phyloP scores from a whole-genome alignment of 2,113 vertebrate species.

The Aptenodytes patagonicus region DNA sequence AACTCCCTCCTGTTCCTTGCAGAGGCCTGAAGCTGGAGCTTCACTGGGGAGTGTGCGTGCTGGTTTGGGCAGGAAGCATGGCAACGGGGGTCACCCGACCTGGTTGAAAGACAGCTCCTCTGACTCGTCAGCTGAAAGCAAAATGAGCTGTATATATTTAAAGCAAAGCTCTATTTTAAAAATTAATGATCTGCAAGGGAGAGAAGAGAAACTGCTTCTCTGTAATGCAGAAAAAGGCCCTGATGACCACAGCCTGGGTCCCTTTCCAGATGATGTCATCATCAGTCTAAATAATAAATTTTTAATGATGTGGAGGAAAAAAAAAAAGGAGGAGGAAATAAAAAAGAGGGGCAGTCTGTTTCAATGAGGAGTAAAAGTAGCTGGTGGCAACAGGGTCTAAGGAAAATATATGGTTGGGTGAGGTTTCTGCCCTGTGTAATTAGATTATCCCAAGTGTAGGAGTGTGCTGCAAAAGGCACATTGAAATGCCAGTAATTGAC shows the following conservation, averaged over 20 bases:
- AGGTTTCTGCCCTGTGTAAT: conserved; percentile 55
- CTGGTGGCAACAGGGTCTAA: conserved; percentile 55
- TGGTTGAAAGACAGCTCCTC: conserved; percentile 66
- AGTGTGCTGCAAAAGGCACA: conserved; percentile 50
- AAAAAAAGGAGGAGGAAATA: not conserved
- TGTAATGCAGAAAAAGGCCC: conserved; percentile 73
- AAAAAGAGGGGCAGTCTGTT: conserved; percentile 39
- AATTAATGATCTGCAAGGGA: conserved; percentile 77
- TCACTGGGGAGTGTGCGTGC: not conserved
- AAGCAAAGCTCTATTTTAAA: conserved; percentile 73
- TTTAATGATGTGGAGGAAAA: conserved; percentile 58
- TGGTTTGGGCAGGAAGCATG: conserved; percentile 34
- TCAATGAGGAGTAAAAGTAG: conserved; percentile 54
- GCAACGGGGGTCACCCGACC: conserved; percentile 31
- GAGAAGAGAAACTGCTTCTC: conserved; percentile 67
- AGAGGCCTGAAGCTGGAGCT: not conserved
- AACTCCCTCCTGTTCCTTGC: not conserved
- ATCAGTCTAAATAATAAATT: conserved; percentile 73
- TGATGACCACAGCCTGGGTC: conserved; percentile 69
- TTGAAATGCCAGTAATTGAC: conserved; percentile 34
- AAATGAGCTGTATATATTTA: conserved; percentile 70
- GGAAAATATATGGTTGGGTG: conserved; percentile 47
- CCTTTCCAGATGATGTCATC: conserved; percentile 75
- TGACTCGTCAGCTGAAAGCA: conserved; percentile 70
- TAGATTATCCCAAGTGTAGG: conserved; percentile 66